Base-by-base conservation (phyloP, 2,113 vertebrate species). In the Guaruba guarouba region DNA sequence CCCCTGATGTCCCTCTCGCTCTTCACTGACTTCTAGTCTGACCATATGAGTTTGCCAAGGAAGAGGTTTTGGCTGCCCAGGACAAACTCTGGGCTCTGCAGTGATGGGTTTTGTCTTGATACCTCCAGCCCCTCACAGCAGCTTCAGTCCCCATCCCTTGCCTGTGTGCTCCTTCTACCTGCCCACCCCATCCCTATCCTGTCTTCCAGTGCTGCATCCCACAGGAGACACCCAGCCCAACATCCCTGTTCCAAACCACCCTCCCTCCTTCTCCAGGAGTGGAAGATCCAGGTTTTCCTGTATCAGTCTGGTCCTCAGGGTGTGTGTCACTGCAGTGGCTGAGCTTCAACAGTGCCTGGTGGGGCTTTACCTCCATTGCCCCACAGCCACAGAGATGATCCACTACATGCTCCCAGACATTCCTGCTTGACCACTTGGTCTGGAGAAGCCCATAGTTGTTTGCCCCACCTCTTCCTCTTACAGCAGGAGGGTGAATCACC, bases 241-340 rank as follows among this genome's bases (percentile, higher is more conserved):
- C 41, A 27, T 13, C 57, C 27, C 49, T 31, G 33, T 37, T 76
- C 73, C 62, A 67, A 18, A 9, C 28, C 14, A 29, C 23, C 13
- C 13, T 25, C 27, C 7, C 28, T 46, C 35, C 39, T 84, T 70
- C 37, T 37, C 77, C 87, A 64, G 33, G 25, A 86, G 35, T 10
- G 4, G 17, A 66, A 84, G 17, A 13, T 78, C 31, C 71, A 23
- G 7, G 4, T 13, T 55, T 37, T 41, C 18, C 54, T 22, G 3
- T 3, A 0, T 27, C 48, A 33, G 4, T 49, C 41, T 9, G 29
- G 4, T 39, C 39, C 52, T 41, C 24, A 57, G 55, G 43, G 5
- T 2, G 1, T 0, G 3, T 7, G 49, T 54, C 66, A 17, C 41
- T 13, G 20, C 5, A 2, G 24, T 2, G 4, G 1, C 33, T 13